A percentile compares a stretch with the other conserved stretches of the same genome.
Evolutionary conservation across 2,797 vertebrate species (phyloP).

Genomic region (Rhadinocentrus ornatus): DNA sequence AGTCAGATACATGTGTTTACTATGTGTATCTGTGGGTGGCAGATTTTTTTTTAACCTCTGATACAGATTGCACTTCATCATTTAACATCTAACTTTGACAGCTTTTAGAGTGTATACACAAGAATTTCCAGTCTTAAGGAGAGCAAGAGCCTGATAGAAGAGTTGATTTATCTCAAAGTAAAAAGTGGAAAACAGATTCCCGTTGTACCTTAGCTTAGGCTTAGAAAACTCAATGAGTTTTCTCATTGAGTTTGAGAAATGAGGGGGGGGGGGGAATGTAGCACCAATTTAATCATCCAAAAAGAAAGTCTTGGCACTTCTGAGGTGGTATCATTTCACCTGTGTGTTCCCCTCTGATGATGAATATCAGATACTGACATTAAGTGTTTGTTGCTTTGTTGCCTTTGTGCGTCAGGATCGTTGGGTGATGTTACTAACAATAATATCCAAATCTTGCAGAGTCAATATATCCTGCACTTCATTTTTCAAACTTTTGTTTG

Average conservation of each 20-base stretch:
- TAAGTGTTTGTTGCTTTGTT: constrained; percentile 67
- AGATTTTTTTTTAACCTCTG: constrained; percentile 18
- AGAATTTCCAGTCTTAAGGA: constrained; percentile 31
- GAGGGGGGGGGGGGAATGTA: constrained; percentile 20
- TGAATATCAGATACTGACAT: constrained; percentile 74
- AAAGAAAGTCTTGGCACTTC: constrained; percentile 64
- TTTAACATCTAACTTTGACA: constrained; percentile 26
- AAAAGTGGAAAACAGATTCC: constrained; percentile 50
- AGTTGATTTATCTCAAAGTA: constrained; percentile 42
- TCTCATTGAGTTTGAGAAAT: no score
- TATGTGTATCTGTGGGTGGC: constrained; percentile 71
- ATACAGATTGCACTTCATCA: constrained; percentile 30
- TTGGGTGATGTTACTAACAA: constrained; percentile 39
- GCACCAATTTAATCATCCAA: constrained; percentile 68
- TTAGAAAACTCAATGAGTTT: constrained; percentile 68
- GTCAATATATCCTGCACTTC: constrained; percentile 19
- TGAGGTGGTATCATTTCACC: constrained; percentile 78
- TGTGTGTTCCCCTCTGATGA: constrained; percentile 74
- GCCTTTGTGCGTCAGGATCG: constrained; percentile 14
- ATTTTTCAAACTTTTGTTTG: constrained; percentile 12
- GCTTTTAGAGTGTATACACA: constrained; percentile 15
- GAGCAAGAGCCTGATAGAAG: constrained; percentile 36
- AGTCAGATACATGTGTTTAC: constrained; percentile 63
- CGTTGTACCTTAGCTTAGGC: constrained; percentile 50
- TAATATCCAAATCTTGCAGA: constrained; percentile 12